Evolutionary conservation across 2,113 vertebrate genomes (phyloP), one percentile per base, ranked within the genome.

Genomic region (Nerophis lumbriciformis): DNA sequence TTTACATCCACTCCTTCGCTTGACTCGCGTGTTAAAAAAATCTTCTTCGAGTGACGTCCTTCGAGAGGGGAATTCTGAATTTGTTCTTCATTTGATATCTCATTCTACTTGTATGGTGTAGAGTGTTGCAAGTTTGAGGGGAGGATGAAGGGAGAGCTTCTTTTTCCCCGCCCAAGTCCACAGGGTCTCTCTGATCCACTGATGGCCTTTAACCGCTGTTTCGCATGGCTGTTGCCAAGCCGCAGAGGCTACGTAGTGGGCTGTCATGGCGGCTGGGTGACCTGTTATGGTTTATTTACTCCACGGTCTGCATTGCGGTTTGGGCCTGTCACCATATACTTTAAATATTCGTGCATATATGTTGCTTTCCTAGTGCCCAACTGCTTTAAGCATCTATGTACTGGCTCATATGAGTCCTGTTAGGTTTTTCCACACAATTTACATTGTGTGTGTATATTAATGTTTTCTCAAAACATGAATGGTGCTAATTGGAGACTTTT

Each of bases 131-230:
- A 44, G 59, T n/a, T 56, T 39, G 49, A 57, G 35, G 36, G 35
- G 52, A 11, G 16, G 42, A 61, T 48, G 59, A 51, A 63, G 48
- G 54, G 11, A 35, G 50, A 58, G 51, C 59, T 37, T 44, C 44
- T 73, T 19, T 69, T 61, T 16, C 35, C 59, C 6, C 28, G 28
- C 44, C 19, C 1, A 62, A 68, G 44, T 61, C 68, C 57, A 38
- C 61, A 36, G 69, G 55, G 65, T 62, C 56, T 42, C 61, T 72
- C 37, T 67, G 36, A 42, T 55, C 15, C 35, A 52, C 69, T 73
- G 77, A 80, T 79, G 69, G 67, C 61, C 58, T 77, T 53, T 85
- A 80, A 85, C 77, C 69, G 70, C 59, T 77, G 70, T 68, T 83
- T 73, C 61, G 72, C 50, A 9, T 59, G 38, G 65, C 48, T 49